Percentiles rank a stretch among this genome's conserved stretches.
These are phyloP conservation scores for Heliconius eleuchia DNA, from an alignment of 1,140 invertebrate species.

Conservation along the genomic window DNA sequence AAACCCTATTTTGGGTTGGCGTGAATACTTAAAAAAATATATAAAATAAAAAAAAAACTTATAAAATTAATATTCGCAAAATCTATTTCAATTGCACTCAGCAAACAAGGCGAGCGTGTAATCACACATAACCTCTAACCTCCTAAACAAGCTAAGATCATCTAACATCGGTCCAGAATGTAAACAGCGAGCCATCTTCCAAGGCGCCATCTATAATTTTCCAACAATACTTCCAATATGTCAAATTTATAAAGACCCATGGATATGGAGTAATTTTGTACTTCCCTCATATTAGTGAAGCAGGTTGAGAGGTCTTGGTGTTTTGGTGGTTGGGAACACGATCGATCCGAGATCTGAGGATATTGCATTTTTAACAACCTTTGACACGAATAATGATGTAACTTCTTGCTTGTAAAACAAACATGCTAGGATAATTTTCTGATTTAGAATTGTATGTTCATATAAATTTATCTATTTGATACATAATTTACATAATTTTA, in stretches of 20 bases:
- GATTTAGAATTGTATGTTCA: not conserved
- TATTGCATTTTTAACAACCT: constrained; percentile 81
- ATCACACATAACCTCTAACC: constrained; percentile 72
- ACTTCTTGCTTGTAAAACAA: constrained; percentile 75
- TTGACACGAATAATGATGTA: constrained; percentile 76
- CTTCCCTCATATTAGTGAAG: constrained; percentile 6
- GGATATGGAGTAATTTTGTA: constrained; percentile 27
- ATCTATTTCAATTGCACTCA: constrained; percentile 50
- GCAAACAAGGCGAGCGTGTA: constrained; percentile 70
- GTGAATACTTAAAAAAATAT: not conserved
- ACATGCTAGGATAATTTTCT: constrained; percentile 44
- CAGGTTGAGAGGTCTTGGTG: constrained; percentile 38
- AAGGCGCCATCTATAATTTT: constrained; percentile 80
- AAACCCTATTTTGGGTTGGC: too few species aligned
- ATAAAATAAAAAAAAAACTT: constrained; percentile 8
- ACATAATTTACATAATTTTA: too few species aligned
- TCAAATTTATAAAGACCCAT: constrained; percentile 53
- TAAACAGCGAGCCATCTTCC: constrained; percentile 75
- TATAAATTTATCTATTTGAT: not conserved
- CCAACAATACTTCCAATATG: constrained; percentile 64
- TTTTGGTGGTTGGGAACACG: constrained; percentile 57
- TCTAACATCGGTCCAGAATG: constrained; percentile 71
- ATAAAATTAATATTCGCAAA: constrained; percentile 37
- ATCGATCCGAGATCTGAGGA: constrained; percentile 69
- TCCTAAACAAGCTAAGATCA: constrained; percentile 69